Conservation (phyloP, 2,797 vertebrate species). For the Mormyrus hasselquistii region DNA sequence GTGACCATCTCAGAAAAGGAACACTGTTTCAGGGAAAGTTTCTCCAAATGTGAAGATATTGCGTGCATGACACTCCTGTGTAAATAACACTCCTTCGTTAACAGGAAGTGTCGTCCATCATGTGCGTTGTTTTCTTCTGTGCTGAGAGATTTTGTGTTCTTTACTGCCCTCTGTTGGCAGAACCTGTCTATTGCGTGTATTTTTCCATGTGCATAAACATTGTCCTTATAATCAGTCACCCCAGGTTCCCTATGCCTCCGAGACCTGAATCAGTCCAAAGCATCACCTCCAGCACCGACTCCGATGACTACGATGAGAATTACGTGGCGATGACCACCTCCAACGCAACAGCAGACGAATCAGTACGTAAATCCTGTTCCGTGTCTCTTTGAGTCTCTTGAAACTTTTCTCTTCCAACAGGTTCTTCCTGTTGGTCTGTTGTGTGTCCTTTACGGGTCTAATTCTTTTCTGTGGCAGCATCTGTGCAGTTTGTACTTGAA, state of each 20-base stretch:
- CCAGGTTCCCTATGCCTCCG: constrained; percentile 87
- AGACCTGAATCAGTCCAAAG: constrained; percentile 95
- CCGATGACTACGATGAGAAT: constrained; percentile 93
- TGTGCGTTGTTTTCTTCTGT: neutral
- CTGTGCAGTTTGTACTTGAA: neutral
- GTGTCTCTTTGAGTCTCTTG: neutral
- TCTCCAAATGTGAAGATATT: neutral
- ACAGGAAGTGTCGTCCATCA: neutral
- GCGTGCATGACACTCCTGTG: neutral
- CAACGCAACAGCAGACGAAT: constrained; percentile 87
- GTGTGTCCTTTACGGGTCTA: neutral
- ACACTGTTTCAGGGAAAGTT: neutral
- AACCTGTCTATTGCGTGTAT: neutral
- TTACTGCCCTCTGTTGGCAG: constrained; percentile 14
- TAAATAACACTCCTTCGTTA: neutral
- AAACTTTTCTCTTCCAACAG: neutral
- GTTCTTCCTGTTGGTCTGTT: neutral
- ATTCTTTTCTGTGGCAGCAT: neutral
- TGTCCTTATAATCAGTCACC: constrained; percentile 80
- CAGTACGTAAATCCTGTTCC: constrained; percentile 71
- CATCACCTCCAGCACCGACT: constrained; percentile 97
- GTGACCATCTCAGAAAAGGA: neutral
- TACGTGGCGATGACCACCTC: constrained; percentile 90
- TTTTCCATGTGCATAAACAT: constrained; percentile 47
- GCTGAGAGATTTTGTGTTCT: neutral